Base-by-base conservation (phyloP, 1,140 invertebrate species). In the Aricia agestis region DNA sequence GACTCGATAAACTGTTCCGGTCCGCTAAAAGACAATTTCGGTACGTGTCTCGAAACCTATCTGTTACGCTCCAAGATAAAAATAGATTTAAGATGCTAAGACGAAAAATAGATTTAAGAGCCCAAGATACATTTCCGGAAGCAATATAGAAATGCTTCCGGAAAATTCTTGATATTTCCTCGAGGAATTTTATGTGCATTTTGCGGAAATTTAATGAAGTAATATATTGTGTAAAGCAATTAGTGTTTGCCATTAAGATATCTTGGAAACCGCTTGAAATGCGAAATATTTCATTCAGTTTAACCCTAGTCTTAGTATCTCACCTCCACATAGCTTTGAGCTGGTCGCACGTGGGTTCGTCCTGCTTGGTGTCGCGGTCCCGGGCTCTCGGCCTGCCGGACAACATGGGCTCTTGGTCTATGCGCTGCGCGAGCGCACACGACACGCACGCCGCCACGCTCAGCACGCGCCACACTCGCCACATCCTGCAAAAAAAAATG, bases 311-410 rank as follows among this genome's bases (percentile, higher is more conserved):
- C 25, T 25, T 13, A 41, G 18, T 52, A 15, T 69, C 74, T 73
- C 78, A 93, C 93, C 96, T 94, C 97, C 97, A 98, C 97, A 98
- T 97, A 5, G 95, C 96, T 67, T 96, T 94, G 41, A 98, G 92
- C 87, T 97, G 95, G 70, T 97, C 96, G 85, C 97, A 98, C 32
- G 94, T 95, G 0, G 97, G 97, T 80, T 98, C 97, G 70, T 93
- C 90, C 1, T 85, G 75, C 57, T 91, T 89, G 67, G 76, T 75
- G 36, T 92, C 89, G 6, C 89, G 79, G 72, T 88, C 87, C 0
- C 87, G 80, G 4, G 87, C 81, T 17, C 86, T 74, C 0, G 66
- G 71, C 0, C 58, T 9, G 15, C 58, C 72, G 0, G 84, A 81
- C 61, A 88, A 72, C 18, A 88, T 70, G 11, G 85, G 74, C 41